These are phyloP conservation scores for Trichomalopsis sarcophagae DNA, from an alignment of 1,140 invertebrate genomes.

Conservation along the genomic window DNA sequence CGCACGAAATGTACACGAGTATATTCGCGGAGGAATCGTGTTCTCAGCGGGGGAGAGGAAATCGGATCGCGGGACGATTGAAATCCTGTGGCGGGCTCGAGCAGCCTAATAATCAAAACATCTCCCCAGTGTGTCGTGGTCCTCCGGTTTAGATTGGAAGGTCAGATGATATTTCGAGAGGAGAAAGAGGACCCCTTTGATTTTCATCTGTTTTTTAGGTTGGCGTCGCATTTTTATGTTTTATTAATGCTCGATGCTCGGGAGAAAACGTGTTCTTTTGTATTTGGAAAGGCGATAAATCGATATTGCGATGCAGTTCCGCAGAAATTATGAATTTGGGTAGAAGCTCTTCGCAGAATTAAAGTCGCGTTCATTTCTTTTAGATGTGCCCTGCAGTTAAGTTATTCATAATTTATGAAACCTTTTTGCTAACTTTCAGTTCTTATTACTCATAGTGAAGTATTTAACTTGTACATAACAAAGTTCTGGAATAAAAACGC, in stretches of 20 bases:
- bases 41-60: slow-evolving; percentile 39
- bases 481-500: no score
- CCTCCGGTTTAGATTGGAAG: background rate
- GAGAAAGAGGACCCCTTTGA: background rate
- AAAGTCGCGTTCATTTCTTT: no score
- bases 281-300: background rate
- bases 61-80: slow-evolving; percentile 42
- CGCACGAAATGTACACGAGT: background rate
- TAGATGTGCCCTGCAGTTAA: no score
- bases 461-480: no score
- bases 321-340: no score
- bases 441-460: no score
- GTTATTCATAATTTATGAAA: no score
- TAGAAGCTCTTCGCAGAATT: no score
- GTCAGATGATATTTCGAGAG: slow-evolving; percentile 17
- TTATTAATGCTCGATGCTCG: background rate
- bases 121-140: background rate
- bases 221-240: slow-evolving; percentile 2
- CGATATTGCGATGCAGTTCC: background rate
- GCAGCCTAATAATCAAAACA: slow-evolving; percentile 37
- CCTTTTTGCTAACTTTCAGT: no score
- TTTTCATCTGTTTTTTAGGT: background rate
- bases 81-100: slow-evolving; percentile 16
- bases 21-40: slow-evolving; percentile 13
- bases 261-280: no score